These are phyloP conservation scores for Oophaga sylvatica DNA, from an alignment of 2,797 vertebrate genomes.

Conservation along the genomic window DNA sequence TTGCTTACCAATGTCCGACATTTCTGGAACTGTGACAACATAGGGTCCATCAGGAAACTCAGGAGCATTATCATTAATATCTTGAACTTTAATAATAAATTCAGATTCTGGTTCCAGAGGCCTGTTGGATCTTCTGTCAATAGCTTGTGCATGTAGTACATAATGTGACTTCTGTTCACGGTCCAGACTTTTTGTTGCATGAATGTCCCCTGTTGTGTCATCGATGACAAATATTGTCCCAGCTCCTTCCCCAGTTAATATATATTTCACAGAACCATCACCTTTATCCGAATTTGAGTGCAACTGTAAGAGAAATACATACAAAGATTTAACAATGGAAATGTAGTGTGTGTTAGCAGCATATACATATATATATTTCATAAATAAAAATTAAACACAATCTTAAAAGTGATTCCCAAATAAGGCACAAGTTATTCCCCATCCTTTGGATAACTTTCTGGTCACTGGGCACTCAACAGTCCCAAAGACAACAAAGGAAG, in stretches of 20 bases:
- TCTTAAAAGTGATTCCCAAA: too few species aligned
- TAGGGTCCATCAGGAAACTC: constrained; percentile 95
- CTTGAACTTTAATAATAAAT: constrained; percentile 99
- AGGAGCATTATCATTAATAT: constrained; percentile 99
- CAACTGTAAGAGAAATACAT: constrained; percentile 78
- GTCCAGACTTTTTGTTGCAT: constrained; percentile 95
- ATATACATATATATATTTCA: background rate
- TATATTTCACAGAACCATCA: constrained; percentile 96
- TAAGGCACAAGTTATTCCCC: too few species aligned
- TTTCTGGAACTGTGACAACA: constrained; percentile 91
- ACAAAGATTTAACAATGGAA: background rate
- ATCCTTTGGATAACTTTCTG: too few species aligned
- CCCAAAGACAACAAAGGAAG: too few species aligned
- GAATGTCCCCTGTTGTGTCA: constrained; percentile 96
- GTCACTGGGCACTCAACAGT: too few species aligned
- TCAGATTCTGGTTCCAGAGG: constrained; percentile 96
- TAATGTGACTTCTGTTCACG: constrained; percentile 96
- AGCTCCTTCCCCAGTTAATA: constrained; percentile 95
- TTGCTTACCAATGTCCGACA: constrained; percentile 95
- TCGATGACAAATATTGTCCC: constrained; percentile 97
- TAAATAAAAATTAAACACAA: background rate
- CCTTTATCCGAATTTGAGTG: constrained; percentile 99
- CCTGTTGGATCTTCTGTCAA: constrained; percentile 91
- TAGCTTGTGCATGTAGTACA: constrained; percentile 93
- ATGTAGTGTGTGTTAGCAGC: background rate